Evolutionary conservation across 2,113 vertebrate species (phyloP).

Genomic region (Lagopus leucura): DNA sequence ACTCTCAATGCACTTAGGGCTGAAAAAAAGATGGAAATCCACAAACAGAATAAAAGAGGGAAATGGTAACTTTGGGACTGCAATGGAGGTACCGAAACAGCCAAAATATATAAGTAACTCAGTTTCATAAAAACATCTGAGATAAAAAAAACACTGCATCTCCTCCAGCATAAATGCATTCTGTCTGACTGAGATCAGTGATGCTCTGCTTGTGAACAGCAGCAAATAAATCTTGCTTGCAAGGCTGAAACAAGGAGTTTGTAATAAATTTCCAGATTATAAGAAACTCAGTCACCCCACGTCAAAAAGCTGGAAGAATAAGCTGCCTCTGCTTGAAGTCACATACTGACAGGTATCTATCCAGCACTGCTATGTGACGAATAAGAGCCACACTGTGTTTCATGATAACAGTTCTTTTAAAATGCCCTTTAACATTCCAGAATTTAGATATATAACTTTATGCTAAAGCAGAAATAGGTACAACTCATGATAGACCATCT

Average conservation of each 20-base stretch:
- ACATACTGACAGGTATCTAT: not conserved
- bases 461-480: not conserved
- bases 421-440: not conserved
- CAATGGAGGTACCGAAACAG: not conserved
- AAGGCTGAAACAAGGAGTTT: not conserved
- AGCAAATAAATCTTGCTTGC: not conserved
- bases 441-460: not conserved
- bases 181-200: not conserved
- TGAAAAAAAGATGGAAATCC: not conserved
- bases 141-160: not conserved
- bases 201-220: not conserved
- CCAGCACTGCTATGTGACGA: not conserved
- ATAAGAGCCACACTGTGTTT: not conserved
- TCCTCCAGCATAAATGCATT: not conserved
- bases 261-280: not conserved
- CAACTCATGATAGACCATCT: not conserved
- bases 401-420: not conserved
- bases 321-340: not conserved
- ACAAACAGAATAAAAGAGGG: not conserved
- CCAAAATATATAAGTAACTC: not conserved
- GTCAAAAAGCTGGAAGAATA: not conserved
- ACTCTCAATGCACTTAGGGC: not conserved
- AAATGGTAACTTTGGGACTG: not conserved
- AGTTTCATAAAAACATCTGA: not conserved
- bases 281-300: not conserved